Evolutionary conservation across 2,888 invertebrate genomes (phyloP).

Genomic region (Adelognathus sp.): DNA sequence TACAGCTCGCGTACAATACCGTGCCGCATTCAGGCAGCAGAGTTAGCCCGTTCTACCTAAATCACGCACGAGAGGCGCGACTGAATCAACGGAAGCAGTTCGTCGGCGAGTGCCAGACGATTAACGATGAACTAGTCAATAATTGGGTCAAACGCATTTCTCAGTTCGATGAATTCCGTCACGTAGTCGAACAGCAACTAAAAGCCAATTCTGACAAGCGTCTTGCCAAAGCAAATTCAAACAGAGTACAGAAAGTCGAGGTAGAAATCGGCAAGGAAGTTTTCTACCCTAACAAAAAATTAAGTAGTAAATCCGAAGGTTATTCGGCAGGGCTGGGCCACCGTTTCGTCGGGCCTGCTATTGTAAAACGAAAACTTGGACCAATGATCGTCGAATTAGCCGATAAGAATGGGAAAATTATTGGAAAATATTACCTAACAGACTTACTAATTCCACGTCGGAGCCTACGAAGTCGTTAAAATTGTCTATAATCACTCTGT

Average conservation of each 20-base stretch:
- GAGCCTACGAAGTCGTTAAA: not conserved
- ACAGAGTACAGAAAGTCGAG: not conserved
- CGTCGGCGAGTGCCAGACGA: not conserved
- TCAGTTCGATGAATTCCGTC: constrained; percentile 42
- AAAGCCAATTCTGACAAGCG: constrained; percentile 11
- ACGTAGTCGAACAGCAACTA: constrained; percentile 35
- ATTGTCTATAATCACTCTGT: too few species aligned
- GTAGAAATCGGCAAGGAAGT: constrained; percentile 39
- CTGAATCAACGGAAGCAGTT: not conserved
- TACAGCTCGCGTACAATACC: constrained; percentile 15
- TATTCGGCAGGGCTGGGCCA: constrained; percentile 47
- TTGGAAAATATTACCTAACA: not conserved
- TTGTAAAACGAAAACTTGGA: constrained; percentile 23
- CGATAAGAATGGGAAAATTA: constrained; percentile 24
- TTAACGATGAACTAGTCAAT: constrained; percentile 4
- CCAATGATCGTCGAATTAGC: constrained; percentile 42
- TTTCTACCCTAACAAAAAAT: constrained; percentile 49
- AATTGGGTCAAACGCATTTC: constrained; percentile 35
- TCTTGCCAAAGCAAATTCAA: constrained; percentile 23
- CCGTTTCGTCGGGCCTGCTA: constrained; percentile 42
- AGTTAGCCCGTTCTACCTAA: constrained; percentile 42
- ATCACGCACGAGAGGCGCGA: constrained; percentile 41
- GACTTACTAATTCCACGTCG: constrained; percentile 14
- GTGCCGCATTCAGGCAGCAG: constrained; percentile 47
- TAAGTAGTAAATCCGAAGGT: constrained; percentile 51